phyloP scores from a whole-genome alignment of 2,797 vertebrate genomes.

The Spondyliosoma cantharus region DNA sequence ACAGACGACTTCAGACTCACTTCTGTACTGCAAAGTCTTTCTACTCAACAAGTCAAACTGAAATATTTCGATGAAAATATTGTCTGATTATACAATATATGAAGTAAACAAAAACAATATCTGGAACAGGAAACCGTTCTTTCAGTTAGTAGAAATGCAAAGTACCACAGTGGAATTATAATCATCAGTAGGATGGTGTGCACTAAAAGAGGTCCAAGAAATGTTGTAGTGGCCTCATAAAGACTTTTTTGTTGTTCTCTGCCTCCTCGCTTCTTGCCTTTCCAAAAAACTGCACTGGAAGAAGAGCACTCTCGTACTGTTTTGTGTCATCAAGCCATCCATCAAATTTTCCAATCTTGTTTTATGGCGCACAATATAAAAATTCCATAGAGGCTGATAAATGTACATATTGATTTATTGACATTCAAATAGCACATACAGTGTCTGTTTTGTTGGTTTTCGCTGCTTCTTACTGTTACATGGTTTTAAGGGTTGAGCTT shows the following conservation, averaged over 20 bases:
- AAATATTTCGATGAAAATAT: background rate
- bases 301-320: background rate
- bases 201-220: background rate
- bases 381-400: background rate
- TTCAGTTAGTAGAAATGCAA: background rate
- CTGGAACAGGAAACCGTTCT: background rate
- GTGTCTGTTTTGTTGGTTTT: background rate
- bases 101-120: background rate
- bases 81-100: background rate
- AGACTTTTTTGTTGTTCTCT: background rate
- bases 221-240: background rate
- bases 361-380: no score
- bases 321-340: background rate
- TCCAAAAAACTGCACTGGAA: background rate
- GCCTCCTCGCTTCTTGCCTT: background rate
- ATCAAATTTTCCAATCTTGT: background rate
- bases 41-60: background rate
- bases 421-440: background rate
- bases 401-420: background rate
- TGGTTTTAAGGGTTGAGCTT: background rate
- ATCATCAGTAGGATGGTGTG: background rate
- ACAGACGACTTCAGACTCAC: background rate
- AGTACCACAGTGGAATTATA: background rate
- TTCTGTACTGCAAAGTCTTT: background rate
- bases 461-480: background rate